Conservation (phyloP, 2,888 invertebrate genomes). For the Hyalella azteca region DNA sequence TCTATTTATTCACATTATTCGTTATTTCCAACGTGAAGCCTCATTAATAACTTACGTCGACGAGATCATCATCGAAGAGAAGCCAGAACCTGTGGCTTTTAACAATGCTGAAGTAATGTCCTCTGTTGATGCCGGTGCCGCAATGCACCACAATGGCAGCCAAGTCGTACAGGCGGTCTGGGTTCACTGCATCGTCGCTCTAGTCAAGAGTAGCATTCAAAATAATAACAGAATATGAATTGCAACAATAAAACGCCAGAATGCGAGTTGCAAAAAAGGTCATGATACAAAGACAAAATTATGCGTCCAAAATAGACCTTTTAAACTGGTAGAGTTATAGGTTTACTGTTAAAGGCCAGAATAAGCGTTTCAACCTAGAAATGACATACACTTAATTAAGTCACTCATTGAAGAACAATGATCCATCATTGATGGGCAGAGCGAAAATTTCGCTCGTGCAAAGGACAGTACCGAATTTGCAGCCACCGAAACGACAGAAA, state of each 20-base stretch:
- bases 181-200: slow-evolving; percentile 98
- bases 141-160: slow-evolving; percentile 99
- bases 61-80: slow-evolving; percentile 99
- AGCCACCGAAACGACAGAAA: too few species aligned
- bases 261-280: neutral
- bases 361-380: too few species aligned
- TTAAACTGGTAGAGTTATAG: neutral
- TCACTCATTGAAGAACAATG: too few species aligned
- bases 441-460: too few species aligned
- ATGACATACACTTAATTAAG: too few species aligned
- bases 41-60: slow-evolving; percentile 97
- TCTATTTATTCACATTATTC: too few species aligned
- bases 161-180: slow-evolving; percentile 96
- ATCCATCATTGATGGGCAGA: too few species aligned
- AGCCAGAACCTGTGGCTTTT: slow-evolving; percentile 99
- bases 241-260: neutral
- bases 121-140: slow-evolving; percentile 98
- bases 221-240: neutral
- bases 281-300: neutral
- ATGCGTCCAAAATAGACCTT: neutral
- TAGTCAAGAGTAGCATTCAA: too few species aligned
- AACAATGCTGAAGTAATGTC: slow-evolving; percentile 99
- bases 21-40: too few species aligned
- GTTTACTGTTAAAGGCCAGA: neutral
- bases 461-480: too few species aligned